phyloP scores from a whole-genome alignment of 2,888 invertebrate genomes.

The Habrosyne pyritoides region DNA sequence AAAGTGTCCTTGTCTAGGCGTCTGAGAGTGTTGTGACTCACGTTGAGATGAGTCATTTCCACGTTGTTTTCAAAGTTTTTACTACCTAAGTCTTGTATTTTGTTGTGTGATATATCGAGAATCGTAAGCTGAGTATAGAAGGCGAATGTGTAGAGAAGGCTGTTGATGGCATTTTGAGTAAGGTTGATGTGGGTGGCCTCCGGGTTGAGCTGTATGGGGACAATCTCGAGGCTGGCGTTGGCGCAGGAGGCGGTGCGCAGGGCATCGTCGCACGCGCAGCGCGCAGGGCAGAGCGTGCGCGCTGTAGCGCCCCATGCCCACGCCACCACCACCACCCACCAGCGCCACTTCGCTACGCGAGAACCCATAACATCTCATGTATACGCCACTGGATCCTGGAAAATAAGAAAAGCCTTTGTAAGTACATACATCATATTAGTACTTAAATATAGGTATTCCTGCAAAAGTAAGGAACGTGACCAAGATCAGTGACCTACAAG shows the following conservation, averaged over 20 bases:
- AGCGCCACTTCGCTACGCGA: constrained; percentile 78
- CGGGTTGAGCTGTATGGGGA: constrained; percentile 95
- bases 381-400: constrained; percentile 71
- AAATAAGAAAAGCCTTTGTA: constrained; percentile 40
- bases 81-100: constrained; percentile 90
- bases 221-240: constrained; percentile 90
- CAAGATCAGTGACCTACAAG: constrained; percentile 7
- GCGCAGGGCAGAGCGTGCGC: constrained; percentile 89
- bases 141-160: constrained; percentile 89
- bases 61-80: constrained; percentile 91
- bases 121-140: constrained; percentile 91
- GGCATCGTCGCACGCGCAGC: constrained; percentile 92
- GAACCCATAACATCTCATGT: constrained; percentile 83
- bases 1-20: constrained; percentile 89
- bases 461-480: too few relatives aligned
- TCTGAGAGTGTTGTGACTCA: constrained; percentile 90
- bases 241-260: constrained; percentile 89
- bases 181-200: constrained; percentile 92
- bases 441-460: background rate
- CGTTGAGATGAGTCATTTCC: constrained; percentile 88
- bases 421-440: constrained; percentile 10
- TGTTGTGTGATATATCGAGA: constrained; percentile 92
- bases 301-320: constrained; percentile 81
- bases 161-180: constrained; percentile 91
- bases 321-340: constrained; percentile 81